Evolutionary conservation across 37 sponge, comb jelly and placozoan genomes (phyloP).

Genomic region (Amphimedon queenslandica): DNA sequence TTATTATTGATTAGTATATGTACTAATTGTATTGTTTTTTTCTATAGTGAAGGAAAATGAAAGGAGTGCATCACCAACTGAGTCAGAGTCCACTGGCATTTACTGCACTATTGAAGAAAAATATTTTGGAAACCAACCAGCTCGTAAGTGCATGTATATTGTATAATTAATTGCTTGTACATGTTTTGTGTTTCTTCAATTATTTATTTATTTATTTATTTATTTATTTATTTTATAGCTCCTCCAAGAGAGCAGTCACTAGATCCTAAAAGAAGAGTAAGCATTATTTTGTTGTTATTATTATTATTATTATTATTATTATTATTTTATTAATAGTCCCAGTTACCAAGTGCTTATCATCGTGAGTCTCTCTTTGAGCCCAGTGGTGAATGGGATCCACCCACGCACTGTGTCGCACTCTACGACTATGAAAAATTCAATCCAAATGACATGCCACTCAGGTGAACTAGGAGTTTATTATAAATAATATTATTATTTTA

Average conservation of each 20-base stretch:
- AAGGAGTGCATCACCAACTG: background rate
- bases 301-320: no score
- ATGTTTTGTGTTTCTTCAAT: constrained; percentile 3
- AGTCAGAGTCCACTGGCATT: background rate
- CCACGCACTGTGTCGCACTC: constrained; percentile 56
- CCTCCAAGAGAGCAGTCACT: constrained; percentile 40
- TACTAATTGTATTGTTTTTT: background rate
- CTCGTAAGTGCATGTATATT: no score
- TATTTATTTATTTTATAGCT: constrained; percentile 7
- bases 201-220: background rate
- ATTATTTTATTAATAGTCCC: background rate
- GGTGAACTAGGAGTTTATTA: constrained; percentile 14
- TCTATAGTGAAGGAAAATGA: background rate
- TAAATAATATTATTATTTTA: background rate
- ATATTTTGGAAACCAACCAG: background rate
- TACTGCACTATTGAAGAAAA: background rate
- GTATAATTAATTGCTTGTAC: background rate
- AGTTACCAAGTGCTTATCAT: background rate
- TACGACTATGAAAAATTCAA: constrained; percentile 48
- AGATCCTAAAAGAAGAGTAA: constrained; percentile 29
- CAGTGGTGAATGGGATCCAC: constrained; percentile 7
- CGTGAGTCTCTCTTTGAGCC: background rate
- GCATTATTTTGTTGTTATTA: background rate
- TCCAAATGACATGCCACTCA: constrained; percentile 48
- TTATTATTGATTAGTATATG: background rate